These are phyloP conservation scores for Rhizoglyphus robini DNA, from an alignment of 1,140 invertebrate species.

Conservation along the genomic window DNA sequence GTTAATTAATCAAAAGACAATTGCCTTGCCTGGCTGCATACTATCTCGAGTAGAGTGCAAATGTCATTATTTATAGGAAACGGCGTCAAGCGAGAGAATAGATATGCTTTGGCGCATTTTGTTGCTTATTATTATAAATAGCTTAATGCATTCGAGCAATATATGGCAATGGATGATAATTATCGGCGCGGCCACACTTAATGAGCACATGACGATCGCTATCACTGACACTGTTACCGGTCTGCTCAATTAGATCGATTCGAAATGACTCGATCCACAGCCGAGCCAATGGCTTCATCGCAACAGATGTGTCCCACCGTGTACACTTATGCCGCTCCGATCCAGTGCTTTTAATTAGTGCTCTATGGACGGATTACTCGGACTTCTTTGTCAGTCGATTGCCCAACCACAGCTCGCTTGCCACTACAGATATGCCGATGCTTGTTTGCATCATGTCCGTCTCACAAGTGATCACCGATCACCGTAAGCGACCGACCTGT, in stretches of 20 bases:
- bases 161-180: conserved; percentile 7
- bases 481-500: too few relatives aligned
- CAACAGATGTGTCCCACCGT: too few relatives aligned
- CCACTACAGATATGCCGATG: too few relatives aligned
- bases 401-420: too few relatives aligned
- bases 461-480: too few relatives aligned
- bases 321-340: too few relatives aligned
- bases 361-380: too few relatives aligned
- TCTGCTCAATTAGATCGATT: background rate
- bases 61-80: conserved; percentile 8
- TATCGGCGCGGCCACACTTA: background rate
- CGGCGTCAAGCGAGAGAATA: background rate
- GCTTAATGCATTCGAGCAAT: conserved; percentile 11
- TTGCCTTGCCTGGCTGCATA: background rate
- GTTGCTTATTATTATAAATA: conserved; percentile 15
- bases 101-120: too few relatives aligned
- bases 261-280: too few relatives aligned
- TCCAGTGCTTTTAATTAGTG: background rate
- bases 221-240: too few relatives aligned
- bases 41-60: background rate
- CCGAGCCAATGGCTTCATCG: background rate
- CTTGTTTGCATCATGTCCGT: too few relatives aligned
- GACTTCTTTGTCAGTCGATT: too few relatives aligned
- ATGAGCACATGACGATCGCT: conserved; percentile 1
- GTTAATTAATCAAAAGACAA: conserved; percentile 15